Evolutionary conservation across 2,113 vertebrate genomes (phyloP), one percentile per base, ranked within the genome.

Genomic region (Microtus richardsoni): DNA sequence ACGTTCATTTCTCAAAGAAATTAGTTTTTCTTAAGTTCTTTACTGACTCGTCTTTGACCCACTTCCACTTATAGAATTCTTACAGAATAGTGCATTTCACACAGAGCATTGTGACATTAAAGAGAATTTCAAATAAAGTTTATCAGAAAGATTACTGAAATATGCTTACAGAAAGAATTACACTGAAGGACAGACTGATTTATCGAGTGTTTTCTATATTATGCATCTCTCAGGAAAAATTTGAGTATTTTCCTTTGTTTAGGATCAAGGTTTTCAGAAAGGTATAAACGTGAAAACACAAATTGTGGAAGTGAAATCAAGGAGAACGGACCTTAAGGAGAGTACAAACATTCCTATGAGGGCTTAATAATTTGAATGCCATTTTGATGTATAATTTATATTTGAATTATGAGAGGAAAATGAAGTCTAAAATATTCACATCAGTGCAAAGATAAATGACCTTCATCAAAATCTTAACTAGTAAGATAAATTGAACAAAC

Each of bases 81-180:
- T 54, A 74, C 21, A 28, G 41, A 74, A 12, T 91, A 79, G 33
- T 66, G 10, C 36, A 83, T 64, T 92, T 93, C 52, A 75, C 33
- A 93, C 91, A 96, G 70, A 91, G 6, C 74, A 95, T 7, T 33
- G 49, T 73, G 80, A 87, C 89, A 95, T 74, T 71, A 60, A 92
- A 93, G 58, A 77, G 39, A 52, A 89, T 52, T n/a, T 87, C 68
- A 68, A 95, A 52, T 70, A 62, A 54, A 44, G 75, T 94, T 62
- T 41, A 80, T 87, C 41, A 96, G 62, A 84, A 97, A 93, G 33
- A 80, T 26, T 74, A 84, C 89, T 95, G 41, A 96, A 94, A 93
- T 52, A 84, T 87, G 12, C 26, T 89, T 94, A 7, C 22, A 89
- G 44, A 89, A 94, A 87, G n/a, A 44, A 58, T 89, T 95, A 8